Percentiles rank a stretch among this genome's conserved stretches.
phyloP scores from a whole-genome alignment of 2,113 vertebrate species.

The Alligator mississippiensis region DNA sequence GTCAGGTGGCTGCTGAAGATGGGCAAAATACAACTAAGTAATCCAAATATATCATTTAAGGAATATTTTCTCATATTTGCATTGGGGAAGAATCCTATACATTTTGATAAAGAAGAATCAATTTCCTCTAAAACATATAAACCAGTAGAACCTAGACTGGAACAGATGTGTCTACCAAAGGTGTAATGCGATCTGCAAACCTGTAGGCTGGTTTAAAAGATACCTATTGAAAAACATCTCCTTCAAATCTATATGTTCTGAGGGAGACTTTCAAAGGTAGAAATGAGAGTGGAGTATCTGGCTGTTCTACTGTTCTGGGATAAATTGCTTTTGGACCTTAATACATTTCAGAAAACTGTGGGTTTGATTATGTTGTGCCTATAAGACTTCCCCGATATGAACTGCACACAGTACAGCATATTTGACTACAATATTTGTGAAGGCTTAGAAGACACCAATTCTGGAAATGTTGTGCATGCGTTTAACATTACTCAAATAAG shows the following conservation, averaged over 20 bases:
- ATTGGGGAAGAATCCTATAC: background rate
- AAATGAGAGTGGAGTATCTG: background rate
- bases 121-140: background rate
- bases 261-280: background rate
- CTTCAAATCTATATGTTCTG: background rate
- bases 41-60: background rate
- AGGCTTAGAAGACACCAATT: background rate
- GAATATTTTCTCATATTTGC: background rate
- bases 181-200: background rate
- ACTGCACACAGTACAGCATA: background rate
- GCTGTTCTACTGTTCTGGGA: background rate
- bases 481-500: background rate
- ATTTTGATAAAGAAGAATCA: background rate
- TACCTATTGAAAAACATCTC: background rate
- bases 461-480: background rate
- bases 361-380: background rate
- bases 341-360: background rate
- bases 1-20: background rate
- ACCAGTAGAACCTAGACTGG: background rate
- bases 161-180: background rate
- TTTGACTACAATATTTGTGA: background rate
- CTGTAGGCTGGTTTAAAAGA: background rate
- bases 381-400: background rate
- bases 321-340: background rate
- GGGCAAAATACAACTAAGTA: background rate